Base-by-base conservation (phyloP, 2,888 invertebrate species). In the Blera fallax region DNA sequence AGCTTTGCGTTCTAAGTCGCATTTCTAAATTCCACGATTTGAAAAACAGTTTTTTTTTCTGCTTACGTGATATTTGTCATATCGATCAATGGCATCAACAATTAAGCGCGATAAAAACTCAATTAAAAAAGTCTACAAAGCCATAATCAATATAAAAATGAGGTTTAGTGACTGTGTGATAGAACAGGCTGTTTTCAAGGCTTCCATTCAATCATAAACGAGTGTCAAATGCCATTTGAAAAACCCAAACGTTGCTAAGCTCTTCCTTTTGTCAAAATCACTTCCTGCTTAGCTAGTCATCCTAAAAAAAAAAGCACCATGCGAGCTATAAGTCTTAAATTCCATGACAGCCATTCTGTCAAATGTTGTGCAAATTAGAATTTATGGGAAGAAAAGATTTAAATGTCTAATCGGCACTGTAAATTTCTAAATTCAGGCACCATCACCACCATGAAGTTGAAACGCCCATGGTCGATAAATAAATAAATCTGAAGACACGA, bases 381-480 rank as follows among this genome's bases (percentile, higher is more conserved):
- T 67, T 52, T 67, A 52, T 37, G 27, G 37, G 10, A 52, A 40
- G 34, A 52, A 67, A 32, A 69, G 54, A 69, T 69, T 69, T 69
- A 69, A 69, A 56, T 69, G 54, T 56, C 54, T 69, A 56, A 69
- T 69, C 54, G 54, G 18, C 27, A 54, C 18, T 43, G 69, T 69
- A n/a, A 69, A 69, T 69, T 56, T 56, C 54, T 18, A 37, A 54
- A 29, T 32, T 8, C 21, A 65, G n/a, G 43, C 40, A 58, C 8
- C n/a, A 62, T 11, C 48, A 50, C 50, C 50, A 52, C 54, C 24
- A 65, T 16, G 62, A 48, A 18, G 7, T 8, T n/a, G 32, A 60
- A 27, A 69, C 14, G 24, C 45, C 58, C 48, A 48, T 50, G n/a
- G 34, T 43, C 45, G 10, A 32, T 73, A 62, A 27, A 56, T 37